These are phyloP conservation scores for Pempheris klunzingeri DNA, from an alignment of 2,797 vertebrate genomes.

Conservation along the genomic window DNA sequence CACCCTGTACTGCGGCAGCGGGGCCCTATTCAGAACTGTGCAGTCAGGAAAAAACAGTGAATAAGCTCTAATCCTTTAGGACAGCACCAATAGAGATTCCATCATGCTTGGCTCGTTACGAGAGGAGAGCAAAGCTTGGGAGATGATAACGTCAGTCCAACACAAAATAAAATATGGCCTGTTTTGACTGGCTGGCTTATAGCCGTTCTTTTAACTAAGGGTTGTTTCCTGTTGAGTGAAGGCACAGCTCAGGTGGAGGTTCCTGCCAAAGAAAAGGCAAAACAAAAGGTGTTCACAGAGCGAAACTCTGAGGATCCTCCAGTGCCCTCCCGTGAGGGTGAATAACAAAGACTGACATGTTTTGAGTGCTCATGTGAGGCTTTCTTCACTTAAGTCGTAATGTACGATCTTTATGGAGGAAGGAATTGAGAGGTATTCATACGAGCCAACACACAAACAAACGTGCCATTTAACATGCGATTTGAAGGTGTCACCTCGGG, in stretches of 20 bases:
- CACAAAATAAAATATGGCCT: slow-evolving; percentile 77
- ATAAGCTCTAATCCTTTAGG: slow-evolving; percentile 78
- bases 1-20: slow-evolving; percentile 59
- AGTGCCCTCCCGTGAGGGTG: slow-evolving; percentile 40
- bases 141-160: slow-evolving; percentile 73
- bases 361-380: slow-evolving; percentile 37
- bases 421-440: slow-evolving; percentile 40
- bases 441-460: slow-evolving; percentile 25
- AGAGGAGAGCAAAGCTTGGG: slow-evolving; percentile 71
- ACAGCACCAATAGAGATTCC: slow-evolving; percentile 79
- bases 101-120: slow-evolving; percentile 76
- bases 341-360: slow-evolving; percentile 53
- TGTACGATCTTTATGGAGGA: slow-evolving; percentile 25
- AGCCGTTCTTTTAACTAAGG: slow-evolving; percentile 59
- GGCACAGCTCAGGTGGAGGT: slow-evolving; percentile 64
- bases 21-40: slow-evolving; percentile 64
- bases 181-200: slow-evolving; percentile 79
- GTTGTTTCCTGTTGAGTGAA: slow-evolving; percentile 72
- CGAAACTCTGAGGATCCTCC: slow-evolving; percentile 47
- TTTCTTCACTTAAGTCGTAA: slow-evolving; percentile 25
- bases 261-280: slow-evolving; percentile 61
- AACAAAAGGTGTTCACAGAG: slow-evolving; percentile 63
- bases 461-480: no score
- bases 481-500: no score
- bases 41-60: slow-evolving; percentile 74